These are phyloP conservation scores for Aproaerema taeniolella DNA, from an alignment of 2,888 invertebrate species.

Conservation along the genomic window DNA sequence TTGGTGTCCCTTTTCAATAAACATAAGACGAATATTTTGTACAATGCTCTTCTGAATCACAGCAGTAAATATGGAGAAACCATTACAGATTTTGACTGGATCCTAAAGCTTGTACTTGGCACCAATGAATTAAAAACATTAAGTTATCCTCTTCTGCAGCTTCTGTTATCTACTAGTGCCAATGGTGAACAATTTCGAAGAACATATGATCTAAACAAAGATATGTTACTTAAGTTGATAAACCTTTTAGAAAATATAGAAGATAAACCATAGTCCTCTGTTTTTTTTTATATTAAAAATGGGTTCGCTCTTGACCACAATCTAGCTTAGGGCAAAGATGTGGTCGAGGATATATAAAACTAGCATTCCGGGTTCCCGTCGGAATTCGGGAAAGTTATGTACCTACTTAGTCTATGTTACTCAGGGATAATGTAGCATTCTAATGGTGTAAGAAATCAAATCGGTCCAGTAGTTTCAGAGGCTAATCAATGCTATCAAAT, in stretches of 20 bases:
- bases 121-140: slow-evolving; percentile 50
- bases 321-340: no score
- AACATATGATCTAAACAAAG: slow-evolving; percentile 47
- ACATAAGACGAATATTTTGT: slow-evolving; percentile 34
- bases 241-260: slow-evolving; percentile 35
- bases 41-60: slow-evolving; percentile 33
- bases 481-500: no score
- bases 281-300: no score
- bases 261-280: no score
- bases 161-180: slow-evolving; percentile 37
- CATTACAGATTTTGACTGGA: slow-evolving; percentile 45
- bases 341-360: no score
- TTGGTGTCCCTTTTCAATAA: slow-evolving; percentile 31
- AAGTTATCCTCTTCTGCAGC: slow-evolving; percentile 45
- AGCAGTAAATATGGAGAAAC: slow-evolving; percentile 43
- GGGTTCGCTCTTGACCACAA: no score
- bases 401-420: no score
- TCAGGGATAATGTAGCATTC: no score
- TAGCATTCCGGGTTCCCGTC: no score
- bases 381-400: no score
- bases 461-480: no score
- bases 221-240: slow-evolving; percentile 43
- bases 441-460: no score
- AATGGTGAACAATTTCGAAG: slow-evolving; percentile 27
- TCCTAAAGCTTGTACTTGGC: slow-evolving; percentile 46